Conservation (phyloP, 2,888 invertebrate genomes). For the Sycophila texana region DNA sequence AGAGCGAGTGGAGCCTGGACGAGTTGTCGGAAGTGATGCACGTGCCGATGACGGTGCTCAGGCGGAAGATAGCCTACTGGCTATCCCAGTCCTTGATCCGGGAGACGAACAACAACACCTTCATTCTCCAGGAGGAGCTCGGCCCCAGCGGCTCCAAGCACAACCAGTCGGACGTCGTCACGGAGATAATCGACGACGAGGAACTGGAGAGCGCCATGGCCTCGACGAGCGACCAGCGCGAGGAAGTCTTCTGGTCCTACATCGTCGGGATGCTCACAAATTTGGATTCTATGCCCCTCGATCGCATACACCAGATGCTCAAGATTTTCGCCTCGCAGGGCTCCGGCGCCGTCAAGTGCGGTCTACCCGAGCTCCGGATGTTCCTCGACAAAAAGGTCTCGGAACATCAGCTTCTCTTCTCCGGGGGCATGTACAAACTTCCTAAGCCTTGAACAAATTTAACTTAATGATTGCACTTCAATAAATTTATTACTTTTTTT, state of each 20-base stretch:
- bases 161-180: conserved; percentile 72
- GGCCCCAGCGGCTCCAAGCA: conserved; percentile 75
- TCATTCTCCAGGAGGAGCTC: conserved; percentile 82
- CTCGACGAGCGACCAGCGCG: conserved; percentile 94
- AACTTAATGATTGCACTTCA: background rate
- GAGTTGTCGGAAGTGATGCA: conserved; percentile 91
- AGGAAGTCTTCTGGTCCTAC: conserved; percentile 97
- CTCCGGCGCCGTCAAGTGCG: conserved; percentile 90
- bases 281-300: conserved; percentile 91
- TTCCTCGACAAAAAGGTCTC: conserved; percentile 95
- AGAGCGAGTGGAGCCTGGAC: conserved; percentile 90
- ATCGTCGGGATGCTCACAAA: conserved; percentile 98
- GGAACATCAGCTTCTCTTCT: conserved; percentile 90
- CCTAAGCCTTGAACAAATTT: conserved; percentile 80
- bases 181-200: conserved; percentile 88
- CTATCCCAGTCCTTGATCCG: conserved; percentile 92
- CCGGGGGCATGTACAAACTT: conserved; percentile 91
- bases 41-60: conserved; percentile 89
- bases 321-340: conserved; percentile 98
- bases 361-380: conserved; percentile 89
- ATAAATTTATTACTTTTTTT: background rate
- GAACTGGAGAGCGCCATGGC: conserved; percentile 96
- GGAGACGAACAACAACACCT: conserved; percentile 86
- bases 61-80: conserved; percentile 95
- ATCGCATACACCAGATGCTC: conserved; percentile 96